Evolutionary conservation across 2,797 vertebrate genomes (phyloP).

Genomic region (Monodelphis domestica): DNA sequence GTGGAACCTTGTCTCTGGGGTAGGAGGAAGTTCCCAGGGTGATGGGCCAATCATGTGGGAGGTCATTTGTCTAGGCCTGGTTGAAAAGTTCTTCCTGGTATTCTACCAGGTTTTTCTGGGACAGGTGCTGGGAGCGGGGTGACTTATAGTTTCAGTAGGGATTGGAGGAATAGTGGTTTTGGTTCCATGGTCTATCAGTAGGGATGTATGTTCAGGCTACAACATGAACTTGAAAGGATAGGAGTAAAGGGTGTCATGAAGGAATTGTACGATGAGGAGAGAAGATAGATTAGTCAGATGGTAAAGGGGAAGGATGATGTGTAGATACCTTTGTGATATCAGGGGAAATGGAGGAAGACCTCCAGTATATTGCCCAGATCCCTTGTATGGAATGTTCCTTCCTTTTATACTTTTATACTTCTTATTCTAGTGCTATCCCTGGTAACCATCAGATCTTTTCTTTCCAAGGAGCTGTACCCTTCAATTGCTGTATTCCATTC

Average conservation of each 20-base stretch:
- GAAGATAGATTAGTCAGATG: not conserved
- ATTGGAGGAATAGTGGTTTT: no score
- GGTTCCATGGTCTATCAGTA: no score
- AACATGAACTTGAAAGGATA: not conserved
- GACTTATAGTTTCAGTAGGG: no score
- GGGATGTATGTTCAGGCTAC: not conserved
- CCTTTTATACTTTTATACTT: not conserved
- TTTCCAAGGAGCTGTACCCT: not conserved
- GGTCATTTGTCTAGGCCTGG: no score
- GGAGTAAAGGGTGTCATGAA: not conserved
- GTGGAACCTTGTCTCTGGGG: no score
- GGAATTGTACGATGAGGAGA: not conserved
- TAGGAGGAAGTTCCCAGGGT: no score
- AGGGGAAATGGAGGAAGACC: not conserved
- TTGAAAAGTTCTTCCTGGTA: no score
- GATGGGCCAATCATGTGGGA: no score
- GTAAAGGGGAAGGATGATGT: not conserved
- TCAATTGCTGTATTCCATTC: not conserved
- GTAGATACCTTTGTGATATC: not conserved
- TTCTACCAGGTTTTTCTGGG: no score
- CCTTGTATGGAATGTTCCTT: not conserved
- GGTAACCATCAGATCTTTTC: not conserved
- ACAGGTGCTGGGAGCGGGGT: no score
- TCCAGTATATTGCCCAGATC: not conserved
- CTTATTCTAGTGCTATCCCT: not conserved